Base-by-base conservation (phyloP, 2,113 vertebrate species). In the Strix aluco region DNA sequence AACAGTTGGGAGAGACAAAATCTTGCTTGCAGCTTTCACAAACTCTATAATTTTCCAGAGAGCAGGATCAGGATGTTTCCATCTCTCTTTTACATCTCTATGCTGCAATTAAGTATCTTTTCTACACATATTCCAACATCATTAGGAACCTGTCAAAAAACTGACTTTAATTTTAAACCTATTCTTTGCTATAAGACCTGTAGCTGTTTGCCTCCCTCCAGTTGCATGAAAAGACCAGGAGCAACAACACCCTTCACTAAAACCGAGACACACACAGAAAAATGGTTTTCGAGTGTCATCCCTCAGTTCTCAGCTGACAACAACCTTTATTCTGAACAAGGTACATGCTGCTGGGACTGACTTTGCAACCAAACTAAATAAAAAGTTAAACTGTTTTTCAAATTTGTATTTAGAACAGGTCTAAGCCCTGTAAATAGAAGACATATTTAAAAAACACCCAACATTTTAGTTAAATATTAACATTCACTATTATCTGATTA, bases 381-480 rank as follows among this genome's bases (percentile, higher is more conserved):
- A 49, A 32, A 72, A 65, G 47, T 55, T 61, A 46, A 94, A 77
- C 52, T n/a, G 65, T 52, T 67, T 54, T 78, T 88, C 46, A 70
- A 65, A 78, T 30, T 59, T 26, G 16, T 84, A 10, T 81, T 92
- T 83, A 54, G 77, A 93, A 74, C 16, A 16, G 10, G 13, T 47
- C 59, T 94, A 65, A 61, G 55, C 19, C 46, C 72, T 36, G 15
- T 47, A 89, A 96, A 95, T 23, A 72, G 49, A 84, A 85, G 12
- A 5, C 34, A 52, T 29, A 58, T 0, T 2, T 25, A 27, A 69
- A 54, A 57, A 65, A 55, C 4, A 0, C 10, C 22, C 46, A 87
- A 87, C 7, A 27, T 26, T 57, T 61, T 80, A 73, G 93, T 93
- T 92, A 93, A 84, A 89, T 25, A 94, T 96, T 96, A 97, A 96